Percentiles rank a stretch among this genome's conserved stretches.
These are phyloP conservation scores for Parapristionchus giblindavisi DNA, from an alignment of 2,888 invertebrate genomes.

Conservation along the genomic window DNA sequence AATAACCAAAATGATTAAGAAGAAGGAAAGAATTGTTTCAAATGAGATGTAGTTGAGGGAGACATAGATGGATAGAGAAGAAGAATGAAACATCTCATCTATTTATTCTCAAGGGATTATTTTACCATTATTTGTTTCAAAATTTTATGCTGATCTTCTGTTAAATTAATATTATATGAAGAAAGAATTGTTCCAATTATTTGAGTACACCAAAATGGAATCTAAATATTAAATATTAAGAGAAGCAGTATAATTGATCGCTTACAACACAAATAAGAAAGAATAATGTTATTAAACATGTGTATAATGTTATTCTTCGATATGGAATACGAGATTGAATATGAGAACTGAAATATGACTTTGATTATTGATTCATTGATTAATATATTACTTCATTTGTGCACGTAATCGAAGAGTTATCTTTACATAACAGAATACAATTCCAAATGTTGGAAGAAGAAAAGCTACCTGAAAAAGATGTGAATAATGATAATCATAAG, in stretches of 20 bases:
- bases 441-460: slow-evolving; percentile 51
- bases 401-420: slow-evolving; percentile 50
- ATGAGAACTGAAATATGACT: slow-evolving; percentile 23
- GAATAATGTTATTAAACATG: slow-evolving; percentile 56
- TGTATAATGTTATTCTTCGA: slow-evolving; percentile 56
- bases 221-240: slow-evolving; percentile 18
- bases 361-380: neutral
- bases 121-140: no score
- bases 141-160: no score
- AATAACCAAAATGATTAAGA: neutral
- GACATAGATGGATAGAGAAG: no score
- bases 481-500: neutral
- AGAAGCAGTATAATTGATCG: neutral
- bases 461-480: slow-evolving; percentile 45
- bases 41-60: neutral
- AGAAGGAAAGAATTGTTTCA: neutral
- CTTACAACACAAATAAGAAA: slow-evolving; percentile 49
- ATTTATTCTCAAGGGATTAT: no score
- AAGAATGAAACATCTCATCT: no score
- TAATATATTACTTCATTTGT: slow-evolving; percentile 46
- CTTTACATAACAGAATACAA: slow-evolving; percentile 55
- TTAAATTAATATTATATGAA: no score
- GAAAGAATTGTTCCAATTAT: no score
- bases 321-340: slow-evolving; percentile 59
- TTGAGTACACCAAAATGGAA: slow-evolving; percentile 58